Evolutionary conservation across 2,113 vertebrate species (phyloP), one percentile per base, ranked within the genome.

Genomic region (Heliornis fulica): DNA sequence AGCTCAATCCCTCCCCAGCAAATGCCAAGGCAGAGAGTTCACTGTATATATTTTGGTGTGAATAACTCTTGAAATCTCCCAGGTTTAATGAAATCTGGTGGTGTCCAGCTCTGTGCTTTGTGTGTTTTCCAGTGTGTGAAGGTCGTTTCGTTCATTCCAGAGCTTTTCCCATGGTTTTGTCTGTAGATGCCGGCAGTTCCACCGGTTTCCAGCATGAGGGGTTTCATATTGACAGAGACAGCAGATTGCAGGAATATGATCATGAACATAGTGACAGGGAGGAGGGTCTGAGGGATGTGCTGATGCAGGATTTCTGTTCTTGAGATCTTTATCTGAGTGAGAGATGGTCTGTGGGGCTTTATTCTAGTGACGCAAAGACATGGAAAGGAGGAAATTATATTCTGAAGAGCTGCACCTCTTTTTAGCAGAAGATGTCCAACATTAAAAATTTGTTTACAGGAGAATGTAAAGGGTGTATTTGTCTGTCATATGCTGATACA

Each of bases 191-290:
- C 51, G 66, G 85, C 85, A 40, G 56, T 68, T 94, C 85, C 43
- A 75, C 16, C 0, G 0, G 7, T 56, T 70, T 38, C 71, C 40
- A 7, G 71, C 8, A 1, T 56, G 83, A 79, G 83, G 86, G 61
- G 31, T 78, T 90, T 94, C 79, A 61, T 75, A 75, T 53, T 95
- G 88, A 92, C 90, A 93, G 93, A 56, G 92, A 22, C 83, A 92
- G 71, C 83, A 88, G 90, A 81, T 78, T 95, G 68, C 82, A 86
- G 82, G 63, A 88, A 86, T 93, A 48, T 88, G 92, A 90, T 80
- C 26, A 0, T 63, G 88, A 70, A 72, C 75, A 1, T 74, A 92
- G 75, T 53, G 92, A 59, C 71, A 83, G 72, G 75, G 74, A 74
- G 88, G 72, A 93, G 76, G 41, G 43, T 92, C 75, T 86, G 79